Percentiles rank a stretch among this genome's conserved stretches.
These are phyloP conservation scores for Melanotaenia nigrans DNA, from an alignment of 2,797 vertebrate genomes.

Conservation along the genomic window DNA sequence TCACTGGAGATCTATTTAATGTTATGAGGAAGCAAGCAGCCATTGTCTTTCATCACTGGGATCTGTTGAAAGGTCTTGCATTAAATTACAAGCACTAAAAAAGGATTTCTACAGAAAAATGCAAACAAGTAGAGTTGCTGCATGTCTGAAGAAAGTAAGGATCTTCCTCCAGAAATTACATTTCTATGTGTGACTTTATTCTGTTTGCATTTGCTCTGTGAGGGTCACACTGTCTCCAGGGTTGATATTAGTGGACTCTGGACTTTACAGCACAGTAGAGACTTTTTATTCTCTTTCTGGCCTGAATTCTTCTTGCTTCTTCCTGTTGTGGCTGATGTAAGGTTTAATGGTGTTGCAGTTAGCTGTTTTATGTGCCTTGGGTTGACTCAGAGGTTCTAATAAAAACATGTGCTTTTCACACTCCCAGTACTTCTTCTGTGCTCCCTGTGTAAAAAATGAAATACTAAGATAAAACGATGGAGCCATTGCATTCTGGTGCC, in stretches of 20 bases:
- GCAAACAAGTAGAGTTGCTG: background rate
- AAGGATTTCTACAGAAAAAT: constrained; percentile 4
- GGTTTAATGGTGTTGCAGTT: constrained; percentile 34
- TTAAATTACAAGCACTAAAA: constrained; percentile 13
- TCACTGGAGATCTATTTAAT: constrained; percentile 31
- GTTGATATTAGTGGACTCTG: constrained; percentile 28
- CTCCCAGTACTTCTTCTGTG: background rate
- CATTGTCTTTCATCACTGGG: constrained; percentile 27
- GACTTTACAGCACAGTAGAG: constrained; percentile 19
- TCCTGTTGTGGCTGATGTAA: constrained; percentile 33
- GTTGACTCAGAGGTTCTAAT: constrained; percentile 23
- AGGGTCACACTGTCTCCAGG: constrained; percentile 39
- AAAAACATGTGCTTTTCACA: constrained; percentile 21
- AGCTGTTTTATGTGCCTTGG: constrained; percentile 19
- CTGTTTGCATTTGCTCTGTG: constrained; percentile 19
- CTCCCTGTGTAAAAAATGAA: constrained; percentile 30
- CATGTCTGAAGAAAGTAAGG: background rate
- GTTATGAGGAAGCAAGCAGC: constrained; percentile 24
- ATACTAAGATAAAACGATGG: constrained; percentile 28
- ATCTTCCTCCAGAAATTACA: background rate
- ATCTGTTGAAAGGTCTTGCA: constrained; percentile 16
- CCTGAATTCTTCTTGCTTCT: constrained; percentile 21
- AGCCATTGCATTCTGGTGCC: constrained; percentile 30
- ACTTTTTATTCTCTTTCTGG: constrained; percentile 20
- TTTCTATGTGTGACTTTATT: constrained; percentile 14